Evolutionary conservation across 2,888 invertebrate genomes (phyloP).

Genomic region (Sinhomidia bicolor): DNA sequence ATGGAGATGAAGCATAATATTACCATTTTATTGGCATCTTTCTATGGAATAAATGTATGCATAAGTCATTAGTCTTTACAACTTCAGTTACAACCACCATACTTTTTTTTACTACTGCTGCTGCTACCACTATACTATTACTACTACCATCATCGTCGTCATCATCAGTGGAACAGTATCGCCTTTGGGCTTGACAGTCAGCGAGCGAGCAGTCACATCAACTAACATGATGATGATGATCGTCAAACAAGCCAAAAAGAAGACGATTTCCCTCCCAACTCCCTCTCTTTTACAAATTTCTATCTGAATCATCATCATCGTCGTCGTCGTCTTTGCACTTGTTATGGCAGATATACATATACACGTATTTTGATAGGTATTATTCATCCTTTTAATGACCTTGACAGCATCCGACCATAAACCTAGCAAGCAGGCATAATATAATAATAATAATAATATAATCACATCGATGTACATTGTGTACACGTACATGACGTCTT

Average conservation of each 20-base stretch:
- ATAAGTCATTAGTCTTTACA: constrained; percentile 53
- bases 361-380: not conserved
- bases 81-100: constrained; percentile 10
- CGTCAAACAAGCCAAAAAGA: constrained; percentile 30
- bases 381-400: constrained; percentile 68
- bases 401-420: constrained; percentile 66
- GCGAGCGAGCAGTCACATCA: constrained; percentile 33
- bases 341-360: not conserved
- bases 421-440: constrained; percentile 11
- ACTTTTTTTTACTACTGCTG: not conserved
- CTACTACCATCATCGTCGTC: not conserved
- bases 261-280: constrained; percentile 48
- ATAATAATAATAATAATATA: not conserved
- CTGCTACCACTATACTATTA: not conserved
- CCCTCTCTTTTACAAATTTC: constrained; percentile 15
- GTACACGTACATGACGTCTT: not conserved
- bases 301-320: not conserved
- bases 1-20: constrained; percentile 31
- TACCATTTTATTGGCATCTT: constrained; percentile 58
- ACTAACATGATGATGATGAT: constrained; percentile 9
- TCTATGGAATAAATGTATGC: constrained; percentile 35
- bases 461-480: not conserved
- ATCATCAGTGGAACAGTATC: not conserved
- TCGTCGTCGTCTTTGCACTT: not conserved
- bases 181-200: constrained; percentile 54